Percentiles rank a stretch among this genome's conserved stretches.
phyloP scores from a whole-genome alignment of 2,797 vertebrate species.

The Rhynchotus rufescens region DNA sequence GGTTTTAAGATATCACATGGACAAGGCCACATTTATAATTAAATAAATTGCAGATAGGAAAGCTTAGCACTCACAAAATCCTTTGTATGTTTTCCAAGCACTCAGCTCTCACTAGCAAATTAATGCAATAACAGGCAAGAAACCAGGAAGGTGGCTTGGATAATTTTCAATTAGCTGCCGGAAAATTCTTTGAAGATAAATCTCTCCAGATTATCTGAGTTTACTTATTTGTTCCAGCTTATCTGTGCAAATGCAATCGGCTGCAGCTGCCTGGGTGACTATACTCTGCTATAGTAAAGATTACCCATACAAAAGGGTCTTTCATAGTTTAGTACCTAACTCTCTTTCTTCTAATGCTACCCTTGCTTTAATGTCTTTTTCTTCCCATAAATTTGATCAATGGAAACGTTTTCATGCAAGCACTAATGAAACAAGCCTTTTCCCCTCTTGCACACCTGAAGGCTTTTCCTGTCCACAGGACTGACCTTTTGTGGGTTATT shows the following conservation, averaged over 20 bases:
- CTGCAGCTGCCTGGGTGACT: neutral
- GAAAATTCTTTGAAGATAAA: conserved; percentile 61
- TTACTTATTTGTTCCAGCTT: conserved; percentile 40
- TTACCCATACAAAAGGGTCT: conserved; percentile 4
- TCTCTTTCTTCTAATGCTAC: neutral
- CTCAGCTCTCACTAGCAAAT: neutral
- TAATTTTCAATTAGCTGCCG: conserved; percentile 59
- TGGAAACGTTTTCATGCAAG: neutral
- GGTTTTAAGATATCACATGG: neutral
- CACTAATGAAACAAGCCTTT: neutral
- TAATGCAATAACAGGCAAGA: conserved; percentile 1
- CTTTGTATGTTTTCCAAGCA: conserved; percentile 31
- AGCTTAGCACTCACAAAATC: conserved; percentile 5
- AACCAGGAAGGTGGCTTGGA: conserved; percentile 43
- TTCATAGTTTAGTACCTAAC: neutral
- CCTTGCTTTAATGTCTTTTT: conserved; percentile 4
- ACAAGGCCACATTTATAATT: conserved; percentile 12
- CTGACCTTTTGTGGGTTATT: neutral
- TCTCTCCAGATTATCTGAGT: conserved; percentile 29
- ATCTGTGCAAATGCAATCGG: conserved; percentile 36
- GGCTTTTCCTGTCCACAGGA: no score
- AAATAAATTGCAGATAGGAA: neutral
- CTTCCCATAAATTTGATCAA: neutral
- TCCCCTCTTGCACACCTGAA: neutral
- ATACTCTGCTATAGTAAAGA: neutral